Evolutionary conservation across 2,888 invertebrate genomes (phyloP), one percentile per base, ranked within the genome.

Genomic region (Parnassius apollo): DNA sequence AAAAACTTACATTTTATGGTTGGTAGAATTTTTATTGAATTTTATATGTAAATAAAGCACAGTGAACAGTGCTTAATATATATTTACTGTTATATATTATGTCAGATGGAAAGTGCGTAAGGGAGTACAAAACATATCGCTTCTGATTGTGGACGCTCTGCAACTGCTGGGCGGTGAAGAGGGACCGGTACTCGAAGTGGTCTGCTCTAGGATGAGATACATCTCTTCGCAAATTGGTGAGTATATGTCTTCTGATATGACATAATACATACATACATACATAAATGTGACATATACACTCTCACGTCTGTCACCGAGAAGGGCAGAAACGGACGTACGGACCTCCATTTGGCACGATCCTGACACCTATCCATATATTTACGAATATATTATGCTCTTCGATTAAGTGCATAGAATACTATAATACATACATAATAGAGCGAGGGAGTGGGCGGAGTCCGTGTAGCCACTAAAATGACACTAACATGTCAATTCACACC

Each of bases 41-140:
- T 35, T 35, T 35, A 7, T 35, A 35, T 3, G 7, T 35, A 35
- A 35, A 35, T 35, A 7, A 35, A 35, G 35, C 35, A 35, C 7
- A 4, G 35, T 35, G 35, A 35, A 35, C 35, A 35, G 35, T 35
- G 35, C 35, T 18, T 56, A 42, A 12, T 22, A 4, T 48, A 11
- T 10, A 53, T 57, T 48, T 13, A 2, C 1, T 9, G 0, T 18
- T n/a, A 9, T 12, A 44, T 42, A 11, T 2, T 61, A 13, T 52
- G 22, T 0, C 72, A 92, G 99, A 68, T 99, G 99, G 99, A 99
- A 99, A 76, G 99, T 99, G 77, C 94, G 99, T 45, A 99, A 99
- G 87, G 98, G 98, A 81, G 99, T 99, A 0, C 99, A 99, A 78
- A 98, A 98, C 77, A 96, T 99, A 9, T 97, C 98, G 66, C 92